These are phyloP conservation scores for Oreochromis mossambicus DNA, from an alignment of 2,797 vertebrate genomes.

Conservation along the genomic window DNA sequence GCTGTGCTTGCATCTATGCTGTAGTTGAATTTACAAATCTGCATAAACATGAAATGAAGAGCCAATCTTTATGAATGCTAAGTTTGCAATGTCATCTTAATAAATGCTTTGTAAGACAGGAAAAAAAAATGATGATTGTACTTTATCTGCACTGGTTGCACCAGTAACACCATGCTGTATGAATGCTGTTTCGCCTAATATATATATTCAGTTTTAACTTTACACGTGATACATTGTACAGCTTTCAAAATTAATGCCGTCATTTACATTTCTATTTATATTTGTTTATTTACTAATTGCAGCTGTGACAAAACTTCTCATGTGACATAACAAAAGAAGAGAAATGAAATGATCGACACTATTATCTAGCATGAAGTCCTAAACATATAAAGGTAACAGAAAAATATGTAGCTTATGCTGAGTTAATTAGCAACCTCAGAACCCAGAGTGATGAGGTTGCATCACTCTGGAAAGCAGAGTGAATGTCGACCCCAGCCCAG, in stretches of 20 bases:
- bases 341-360: not conserved
- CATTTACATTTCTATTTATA: not conserved
- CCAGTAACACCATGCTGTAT: not conserved
- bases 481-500: not conserved
- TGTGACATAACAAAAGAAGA: not conserved
- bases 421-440: not conserved
- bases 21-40: not conserved
- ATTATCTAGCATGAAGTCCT: not conserved
- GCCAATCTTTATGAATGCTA: not conserved
- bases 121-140: not conserved
- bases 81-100: not conserved
- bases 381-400: not conserved
- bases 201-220: not conserved
- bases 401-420: not conserved
- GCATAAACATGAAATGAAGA: not conserved
- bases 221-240: not conserved
- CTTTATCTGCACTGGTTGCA: not conserved
- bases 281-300: not conserved
- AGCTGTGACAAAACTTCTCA: not conserved
- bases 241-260: not conserved
- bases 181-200: not conserved
- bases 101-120: not conserved
- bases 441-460: not conserved
- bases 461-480: not conserved
- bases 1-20: not conserved